Base-by-base conservation (phyloP, 2,888 invertebrate species). In the Aproaerema taeniolella region DNA sequence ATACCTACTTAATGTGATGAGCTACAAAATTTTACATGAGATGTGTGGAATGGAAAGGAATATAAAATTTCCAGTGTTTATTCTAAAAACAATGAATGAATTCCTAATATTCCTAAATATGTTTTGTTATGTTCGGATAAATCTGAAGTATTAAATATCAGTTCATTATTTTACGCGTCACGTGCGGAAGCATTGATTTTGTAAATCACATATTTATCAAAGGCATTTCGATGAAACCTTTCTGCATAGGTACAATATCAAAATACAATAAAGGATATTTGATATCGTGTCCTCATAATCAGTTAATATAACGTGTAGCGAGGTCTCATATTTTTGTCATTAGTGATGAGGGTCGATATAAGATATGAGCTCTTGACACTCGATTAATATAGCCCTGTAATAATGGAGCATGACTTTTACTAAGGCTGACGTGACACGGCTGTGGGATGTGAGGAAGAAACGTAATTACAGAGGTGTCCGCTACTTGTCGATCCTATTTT, bases 321-420 rank as follows among this genome's bases (percentile, higher is more conserved):
- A 39, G 48, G 47, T 51, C 52, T 57, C 59, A 61, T 67, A 54
- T 61, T 60, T 58, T 61, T 53, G 63, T 60, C 65, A 67, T 66
- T 67, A 63, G 43, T 32, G 33, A 61, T 60, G 62, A 57, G 43
- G 48, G 38, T 43, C 49, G 56, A 59, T 58, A 60, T 59, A n/a
- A 48, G 56, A 60, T 58, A 60, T 61, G 55, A 60, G 62, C 59
- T 58, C 64, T 64, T 52, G 55, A 59, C 62, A 66, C 63, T 66
- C 63, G 68, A 73, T 72, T 67, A 72, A 67, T 71, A 61, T 60
- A 54, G 55, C 55, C 46, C 38, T 50, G 61, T 59, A 65, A 71
- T 73, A 72, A 70, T 67, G 66, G 62, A 67, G 54, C 64, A 62
- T 73, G 73, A 73, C 73, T 73, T 60, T 68, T 64, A 67, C 59